Percentiles rank a stretch among this genome's conserved stretches.
Evolutionary conservation across 2,797 vertebrate species (phyloP).

Genomic region (Monodelphis domestica): DNA sequence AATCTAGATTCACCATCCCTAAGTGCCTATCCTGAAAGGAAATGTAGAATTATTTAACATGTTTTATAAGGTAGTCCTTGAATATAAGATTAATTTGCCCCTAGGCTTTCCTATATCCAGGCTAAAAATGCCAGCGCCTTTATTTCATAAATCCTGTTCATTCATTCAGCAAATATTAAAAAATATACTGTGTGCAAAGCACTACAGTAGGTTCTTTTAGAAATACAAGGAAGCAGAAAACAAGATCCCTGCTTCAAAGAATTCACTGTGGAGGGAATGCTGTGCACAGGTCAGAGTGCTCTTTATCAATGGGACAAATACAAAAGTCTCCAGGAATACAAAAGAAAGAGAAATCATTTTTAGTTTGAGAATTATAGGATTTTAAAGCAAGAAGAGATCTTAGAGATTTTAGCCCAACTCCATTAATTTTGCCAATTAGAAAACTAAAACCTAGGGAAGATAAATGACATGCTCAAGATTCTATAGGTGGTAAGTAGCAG

Average conservation of each 20-base stretch:
- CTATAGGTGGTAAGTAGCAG: background rate
- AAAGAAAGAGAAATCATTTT: background rate
- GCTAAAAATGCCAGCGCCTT: constrained; percentile 27
- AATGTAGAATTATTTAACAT: background rate
- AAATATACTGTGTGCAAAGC: background rate
- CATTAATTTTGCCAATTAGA: background rate
- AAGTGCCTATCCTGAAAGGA: constrained; percentile 17
- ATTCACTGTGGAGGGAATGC: background rate
- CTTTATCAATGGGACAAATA: background rate
- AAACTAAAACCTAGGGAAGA: background rate
- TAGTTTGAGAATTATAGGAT: background rate
- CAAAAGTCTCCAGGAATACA: background rate
- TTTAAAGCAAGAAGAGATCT: background rate
- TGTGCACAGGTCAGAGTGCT: background rate
- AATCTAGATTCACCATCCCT: background rate
- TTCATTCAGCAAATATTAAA: background rate
- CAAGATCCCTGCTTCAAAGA: background rate
- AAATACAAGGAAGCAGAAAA: background rate
- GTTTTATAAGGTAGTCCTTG: constrained; percentile 34
- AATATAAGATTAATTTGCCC: constrained; percentile 9
- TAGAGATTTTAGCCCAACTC: background rate
- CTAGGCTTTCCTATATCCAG: constrained; percentile 23
- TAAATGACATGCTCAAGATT: background rate
- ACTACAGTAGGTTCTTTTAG: background rate
- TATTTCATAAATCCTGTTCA: background rate